These are phyloP conservation scores for Sebastes vulpes DNA, from an alignment of 2,797 vertebrate genomes.

Conservation along the genomic window DNA sequence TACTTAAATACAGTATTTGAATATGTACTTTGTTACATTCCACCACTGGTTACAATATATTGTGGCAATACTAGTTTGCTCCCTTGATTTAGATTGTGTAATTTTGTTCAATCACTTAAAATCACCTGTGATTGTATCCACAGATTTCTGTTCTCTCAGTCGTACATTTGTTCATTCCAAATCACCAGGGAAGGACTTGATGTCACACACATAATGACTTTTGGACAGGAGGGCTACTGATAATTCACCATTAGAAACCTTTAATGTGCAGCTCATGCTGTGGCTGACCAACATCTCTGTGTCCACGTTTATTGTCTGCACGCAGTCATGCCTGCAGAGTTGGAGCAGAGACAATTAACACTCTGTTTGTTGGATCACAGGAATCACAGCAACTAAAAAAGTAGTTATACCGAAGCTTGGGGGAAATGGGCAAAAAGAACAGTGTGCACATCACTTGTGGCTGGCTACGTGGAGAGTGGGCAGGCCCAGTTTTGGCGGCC, in stretches of 20 bases:
- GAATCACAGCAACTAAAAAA: conserved; percentile 26
- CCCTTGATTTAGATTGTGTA: neutral
- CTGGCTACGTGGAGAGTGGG: conserved; percentile 50
- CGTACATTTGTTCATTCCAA: neutral
- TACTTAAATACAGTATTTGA: no score
- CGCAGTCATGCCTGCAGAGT: conserved; percentile 28
- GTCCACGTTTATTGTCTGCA: conserved; percentile 16
- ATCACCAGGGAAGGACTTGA: neutral
- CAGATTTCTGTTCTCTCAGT: neutral
- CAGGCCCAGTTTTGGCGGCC: conserved; percentile 34
- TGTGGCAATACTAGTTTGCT: neutral
- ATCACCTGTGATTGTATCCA: neutral
- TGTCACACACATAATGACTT: conserved; percentile 2
- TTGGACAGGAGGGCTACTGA: neutral
- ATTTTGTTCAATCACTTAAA: neutral
- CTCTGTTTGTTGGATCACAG: conserved; percentile 25
- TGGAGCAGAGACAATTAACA: conserved; percentile 43
- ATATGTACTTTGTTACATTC: neutral
- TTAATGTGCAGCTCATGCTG: conserved; percentile 16
- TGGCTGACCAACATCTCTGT: conserved; percentile 13
- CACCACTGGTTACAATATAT: neutral
- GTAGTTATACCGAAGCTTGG: conserved; percentile 27
- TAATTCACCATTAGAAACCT: conserved; percentile 18
- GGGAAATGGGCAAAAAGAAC: conserved; percentile 48
- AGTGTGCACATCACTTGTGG: conserved; percentile 34